Conservation (phyloP, 92 coral and sea anemone species). For the Isaurus tuberculatus region DNA sequence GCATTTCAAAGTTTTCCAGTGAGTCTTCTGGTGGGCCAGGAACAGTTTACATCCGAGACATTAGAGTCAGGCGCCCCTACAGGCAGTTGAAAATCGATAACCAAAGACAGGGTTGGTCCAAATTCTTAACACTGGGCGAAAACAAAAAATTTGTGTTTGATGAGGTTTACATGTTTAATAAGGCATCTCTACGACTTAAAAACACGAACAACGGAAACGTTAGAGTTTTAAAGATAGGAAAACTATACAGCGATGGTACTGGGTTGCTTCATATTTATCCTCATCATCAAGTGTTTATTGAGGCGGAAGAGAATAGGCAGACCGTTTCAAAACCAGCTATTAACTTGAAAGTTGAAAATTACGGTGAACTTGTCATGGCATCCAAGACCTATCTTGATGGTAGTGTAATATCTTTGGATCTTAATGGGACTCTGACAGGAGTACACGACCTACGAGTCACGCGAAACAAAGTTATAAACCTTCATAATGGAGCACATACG, state of each 20-base stretch:
- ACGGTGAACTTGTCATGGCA: slow-evolving; percentile 60
- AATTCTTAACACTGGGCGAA: slow-evolving; percentile 64
- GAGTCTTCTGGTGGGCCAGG: slow-evolving; percentile 69
- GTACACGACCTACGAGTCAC: slow-evolving; percentile 63
- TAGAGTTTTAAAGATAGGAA: slow-evolving; percentile 41
- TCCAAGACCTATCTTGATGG: slow-evolving; percentile 57
- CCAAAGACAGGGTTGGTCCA: slow-evolving; percentile 55
- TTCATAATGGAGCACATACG: slow-evolving; percentile 57
- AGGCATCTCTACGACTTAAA: slow-evolving; percentile 61
- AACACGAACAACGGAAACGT: slow-evolving; percentile 36
- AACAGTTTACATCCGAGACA: slow-evolving; percentile 61
- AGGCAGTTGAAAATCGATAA: slow-evolving; percentile 64
- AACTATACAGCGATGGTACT: slow-evolving; percentile 60
- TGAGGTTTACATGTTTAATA: slow-evolving; percentile 58
- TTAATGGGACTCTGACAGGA: slow-evolving; percentile 70
- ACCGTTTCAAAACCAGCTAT: slow-evolving; percentile 56
- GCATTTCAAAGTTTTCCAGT: slow-evolving; percentile 31
- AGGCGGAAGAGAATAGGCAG: slow-evolving; percentile 30
- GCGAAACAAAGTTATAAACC: slow-evolving; percentile 55
- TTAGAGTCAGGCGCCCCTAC: slow-evolving; percentile 52
- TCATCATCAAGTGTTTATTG: slow-evolving; percentile 52
- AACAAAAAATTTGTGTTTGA: slow-evolving; percentile 43
- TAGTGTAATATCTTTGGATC: slow-evolving; percentile 50
- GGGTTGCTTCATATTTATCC: slow-evolving; percentile 63
- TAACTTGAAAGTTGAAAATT: slow-evolving; percentile 58